These are phyloP conservation scores for Manduca sexta DNA, from an alignment of 1,140 invertebrate species.

Conservation along the genomic window DNA sequence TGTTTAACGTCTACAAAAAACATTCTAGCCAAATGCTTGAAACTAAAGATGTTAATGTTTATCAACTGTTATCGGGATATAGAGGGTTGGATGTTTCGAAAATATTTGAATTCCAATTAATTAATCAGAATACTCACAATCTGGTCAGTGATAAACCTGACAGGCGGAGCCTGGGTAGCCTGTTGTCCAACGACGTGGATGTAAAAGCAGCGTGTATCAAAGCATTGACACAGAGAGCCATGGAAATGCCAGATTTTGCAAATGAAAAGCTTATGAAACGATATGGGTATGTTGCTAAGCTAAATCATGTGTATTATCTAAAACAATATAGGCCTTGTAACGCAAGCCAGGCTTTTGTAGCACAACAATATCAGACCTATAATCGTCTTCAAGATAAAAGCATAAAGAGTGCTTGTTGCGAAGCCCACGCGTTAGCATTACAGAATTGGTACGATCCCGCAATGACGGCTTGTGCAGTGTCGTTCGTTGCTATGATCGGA, in stretches of 20 bases:
- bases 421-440: slow-evolving; percentile 75
- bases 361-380: slow-evolving; percentile 65
- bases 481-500: slow-evolving; percentile 78
- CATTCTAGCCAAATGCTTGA: slow-evolving; percentile 46
- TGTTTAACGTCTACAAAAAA: slow-evolving; percentile 61
- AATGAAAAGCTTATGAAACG: slow-evolving; percentile 73
- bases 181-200: slow-evolving; percentile 49
- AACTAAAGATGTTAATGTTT: slow-evolving; percentile 72
- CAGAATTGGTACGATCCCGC: slow-evolving; percentile 74
- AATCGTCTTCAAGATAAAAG: slow-evolving; percentile 64
- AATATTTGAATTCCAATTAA: slow-evolving; percentile 74
- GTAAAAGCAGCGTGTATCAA: slow-evolving; percentile 40
- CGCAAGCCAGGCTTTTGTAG: slow-evolving; percentile 72
- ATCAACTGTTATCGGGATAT: slow-evolving; percentile 74
- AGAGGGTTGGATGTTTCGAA: slow-evolving; percentile 73
- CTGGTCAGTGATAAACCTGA: slow-evolving; percentile 49
- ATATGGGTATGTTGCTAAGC: slow-evolving; percentile 76
- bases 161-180: slow-evolving; percentile 61
- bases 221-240: slow-evolving; percentile 49
- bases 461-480: slow-evolving; percentile 74
- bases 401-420: slow-evolving; percentile 72
- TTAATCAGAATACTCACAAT: slow-evolving; percentile 51
- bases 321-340: slow-evolving; percentile 78
- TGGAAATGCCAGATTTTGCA: slow-evolving; percentile 75
- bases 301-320: slow-evolving; percentile 78